Base-by-base conservation (phyloP, 2,888 invertebrate species). In the Acleris emargana region DNA sequence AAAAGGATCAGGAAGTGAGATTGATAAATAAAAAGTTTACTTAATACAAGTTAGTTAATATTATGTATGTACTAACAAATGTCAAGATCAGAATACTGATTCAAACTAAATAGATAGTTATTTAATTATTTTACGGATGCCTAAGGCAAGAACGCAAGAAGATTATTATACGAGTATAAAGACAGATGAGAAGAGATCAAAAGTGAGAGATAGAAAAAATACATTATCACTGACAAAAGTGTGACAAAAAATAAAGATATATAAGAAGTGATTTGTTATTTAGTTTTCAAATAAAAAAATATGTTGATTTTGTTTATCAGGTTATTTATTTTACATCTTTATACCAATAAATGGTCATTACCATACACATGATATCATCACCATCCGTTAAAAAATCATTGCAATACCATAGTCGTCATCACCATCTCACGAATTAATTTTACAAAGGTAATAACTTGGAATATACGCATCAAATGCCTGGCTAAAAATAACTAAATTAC, bases 281-380 rank as follows among this genome's bases (percentile, higher is more conserved):
- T 3, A 43, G 1, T 11, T 20, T 7, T 50, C 20, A 50, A 50
- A 20, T 20, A 50, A 50, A 20, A n/a, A 50, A 20, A 13, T 50
- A 13, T 50, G 9, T 22, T 50, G 50, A 49, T 49, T 49, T 49
- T 25, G 49, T 11, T 49, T 49, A 49, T 17, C 22, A 49, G n/a
- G 22, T 49, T 49, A 22, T 49, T 49, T 49, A 49, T 49, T 49
- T 50, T 50, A 11, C 20, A 50, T 50, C 50, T 20, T 20, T 20
- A 22, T 50, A 50, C 13, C 22, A 50, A 50, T 50, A 22, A 50
- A 50, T 20, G 20, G 50, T 50, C 13, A 50, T 50, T 22, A 50
- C 50, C 50, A 50, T 50, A 50, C 20, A 50, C 50, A 50, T 20
- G 50, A 50, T 50, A 50, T 50, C 50, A 50, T 50, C 50, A 50